Evolutionary conservation across 2,888 invertebrate species (phyloP), one percentile per base, ranked within the genome.

Genomic region (Microplitis manilae): DNA sequence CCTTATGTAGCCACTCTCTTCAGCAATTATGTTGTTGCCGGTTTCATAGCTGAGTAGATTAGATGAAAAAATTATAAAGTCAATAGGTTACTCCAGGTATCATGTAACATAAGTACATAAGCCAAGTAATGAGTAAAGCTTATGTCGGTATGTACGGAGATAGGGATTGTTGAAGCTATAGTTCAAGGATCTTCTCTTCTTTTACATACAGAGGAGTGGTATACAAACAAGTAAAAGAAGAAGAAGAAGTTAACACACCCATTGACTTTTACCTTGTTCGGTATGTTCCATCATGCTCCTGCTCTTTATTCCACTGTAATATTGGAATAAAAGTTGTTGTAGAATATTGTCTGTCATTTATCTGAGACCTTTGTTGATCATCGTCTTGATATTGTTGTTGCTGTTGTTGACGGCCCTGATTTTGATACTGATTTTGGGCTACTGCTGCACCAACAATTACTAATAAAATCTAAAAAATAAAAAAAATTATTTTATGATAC

Each of bases 281-380:
- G 90, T 96, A 96, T 86, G 95, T 95, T 85, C 96, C 96, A 90
- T 95, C 96, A 81, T 93, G 94, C 81, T 94, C 95, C 87, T 96
- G 96, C 87, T 95, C 95, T 87, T 96, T 96, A 86, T 95, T 95
- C 89, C 95, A 96, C 82, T 93, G 92, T 79, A 96, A 92, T 87
- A 96, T 96, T 17, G 96, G 96, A 83, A 96, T 94, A 89, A 91
- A 94, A n/a, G 95, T 96, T 79, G 95, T 94, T 17, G 93, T 92
- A 4, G 78, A 74, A 40, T 81, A 79, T 67, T 84, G 84, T 41
- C 85, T 84, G 20, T 87, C 87, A 30, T 17, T 73, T 50, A 20
- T 73, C 64, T 79, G 76, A 40, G 79, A 71, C n/a, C 77, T 79
- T 61, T 77, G 78, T 64, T 79, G 79, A 13, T 79, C 71, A 13